Base-by-base conservation (phyloP, 23 tunicate species). In the Clavelina lepadiformis region DNA sequence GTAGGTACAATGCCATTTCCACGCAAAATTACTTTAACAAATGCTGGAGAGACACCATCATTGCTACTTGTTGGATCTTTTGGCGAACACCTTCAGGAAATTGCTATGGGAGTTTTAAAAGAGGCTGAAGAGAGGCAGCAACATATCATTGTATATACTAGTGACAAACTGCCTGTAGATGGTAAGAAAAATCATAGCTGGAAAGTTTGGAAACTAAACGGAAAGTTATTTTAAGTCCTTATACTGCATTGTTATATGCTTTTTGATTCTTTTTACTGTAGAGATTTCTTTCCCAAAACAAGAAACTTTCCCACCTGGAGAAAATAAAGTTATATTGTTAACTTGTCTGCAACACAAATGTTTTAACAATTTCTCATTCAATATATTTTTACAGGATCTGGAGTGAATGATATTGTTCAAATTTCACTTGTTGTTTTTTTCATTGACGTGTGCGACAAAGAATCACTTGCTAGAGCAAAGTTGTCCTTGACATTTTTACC, bases 361-460 rank as follows among this genome's bases (percentile, higher is more conserved):
- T n/a, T n/a, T n/a, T n/a, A n/a, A 44, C 15, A 44, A 11, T 44
- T 44, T 11, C 23, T 58, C 6, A 28, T 5, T 8, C 8, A 24
- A 15, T 15, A 18, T 63, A 3, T 63, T 63, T 36, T 35, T 63
- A 5, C 50, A 63, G 68, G 68, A 19, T 36, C 21, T 19, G 25
- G 19, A 3, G 20, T 5, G 38, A 36, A 63, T 37, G 68, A 63
- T 3, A 23, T 63, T 63, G 3, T 63, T 35, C 38, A 19, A 36
- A 28, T 36, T 35, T 70, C 76, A n/a, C 25, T 70, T 1, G 23
- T 70, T 54, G 64, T 70, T 26, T 19, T 70, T 7, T 1, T 70
- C 37, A 55, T 70, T 54, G 76, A 70, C 38, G 62, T 70, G 32
- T 35, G 51, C 32, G 56, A 70, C 41, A 70, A 70, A 22, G 76